Conservation (phyloP, 2,113 vertebrate species). For the Notarius quadriscutis region DNA sequence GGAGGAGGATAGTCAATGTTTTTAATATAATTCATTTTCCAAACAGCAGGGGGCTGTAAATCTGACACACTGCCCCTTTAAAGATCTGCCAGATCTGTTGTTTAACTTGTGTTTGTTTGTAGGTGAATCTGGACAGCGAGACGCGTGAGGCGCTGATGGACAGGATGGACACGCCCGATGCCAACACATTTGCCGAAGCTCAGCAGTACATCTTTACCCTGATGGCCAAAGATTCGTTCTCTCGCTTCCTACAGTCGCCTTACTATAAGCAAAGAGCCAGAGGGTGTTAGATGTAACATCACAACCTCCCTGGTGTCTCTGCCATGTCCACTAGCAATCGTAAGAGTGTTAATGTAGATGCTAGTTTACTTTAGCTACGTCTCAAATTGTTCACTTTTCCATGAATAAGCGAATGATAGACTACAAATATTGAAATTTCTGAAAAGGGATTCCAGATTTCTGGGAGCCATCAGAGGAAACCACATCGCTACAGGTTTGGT, state of each 20-base stretch:
- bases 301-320: not conserved
- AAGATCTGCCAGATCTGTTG: not conserved
- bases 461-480: not conserved
- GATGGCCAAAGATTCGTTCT: slow-evolving; percentile 92
- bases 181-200: slow-evolving; percentile 74
- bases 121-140: slow-evolving; percentile 93
- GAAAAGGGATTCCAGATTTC: not conserved
- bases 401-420: not conserved
- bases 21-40: not conserved
- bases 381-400: not conserved
- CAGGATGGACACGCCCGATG: slow-evolving; percentile 72
- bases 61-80: not conserved
- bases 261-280: slow-evolving; percentile 71
- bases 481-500: not conserved
- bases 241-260: slow-evolving; percentile 83
- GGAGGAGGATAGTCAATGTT: not conserved
- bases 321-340: not conserved
- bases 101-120: slow-evolving; percentile 36
- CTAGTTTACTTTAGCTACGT: not conserved
- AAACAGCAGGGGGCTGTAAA: not conserved
- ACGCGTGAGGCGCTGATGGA: slow-evolving; percentile 80
- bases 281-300: slow-evolving; percentile 45
- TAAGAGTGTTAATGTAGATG: not conserved
- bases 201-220: slow-evolving; percentile 86
- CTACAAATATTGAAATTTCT: not conserved